Base-by-base conservation (phyloP, 1,140 invertebrate genomes). In the Trissolcus basalis region DNA sequence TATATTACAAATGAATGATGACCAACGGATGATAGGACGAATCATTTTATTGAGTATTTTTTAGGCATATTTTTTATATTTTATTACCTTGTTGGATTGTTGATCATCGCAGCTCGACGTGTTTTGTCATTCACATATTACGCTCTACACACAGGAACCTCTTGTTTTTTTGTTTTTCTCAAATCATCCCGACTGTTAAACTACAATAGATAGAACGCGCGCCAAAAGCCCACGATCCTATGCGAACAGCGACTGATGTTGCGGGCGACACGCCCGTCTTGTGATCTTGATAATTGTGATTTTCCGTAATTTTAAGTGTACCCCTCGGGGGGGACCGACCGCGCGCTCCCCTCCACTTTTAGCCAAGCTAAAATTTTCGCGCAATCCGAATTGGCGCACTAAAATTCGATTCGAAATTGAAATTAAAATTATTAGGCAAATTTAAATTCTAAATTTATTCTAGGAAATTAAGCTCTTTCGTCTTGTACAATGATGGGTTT, bases 51-150 rank as follows among this genome's bases (percentile, higher is more conserved):
- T 74, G 70, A 65, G 13, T 73, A 65, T 56, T 73, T 74, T 56
- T 32, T 76, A 76, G 27, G 14, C 19, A 70, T 61, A 64, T 70
- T 70, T 77, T 65, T 60, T 59, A 70, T 65, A 70, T 70, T 76
- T 64, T 69, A 65, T 64, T 75, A 48, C 19, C 33, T 64, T 70
- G 68, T 77, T 77, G 63, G 58, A 67, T 77, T 71, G 67, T 77
- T 77, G 63, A 48, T 59, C 74, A 67, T 64, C 51, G 74, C 68
- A 67, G 65, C 73, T 76, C 73, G 65, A 76, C 65, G 54, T 55
- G n/a, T n/a, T n/a, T 48, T 63, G 64, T 68, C 19, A 35, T 45
- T 58, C 27, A 43, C 36, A n/a, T 39, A 27, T 27, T 27, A 27
- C 19, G 19, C 19, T 27, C 19, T 27, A 27, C 19, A 27, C 19